A percentile compares a stretch with the other conserved stretches of the same genome.
phyloP scores from a whole-genome alignment of 2,797 vertebrate genomes.

The Enteromius anoplus region DNA sequence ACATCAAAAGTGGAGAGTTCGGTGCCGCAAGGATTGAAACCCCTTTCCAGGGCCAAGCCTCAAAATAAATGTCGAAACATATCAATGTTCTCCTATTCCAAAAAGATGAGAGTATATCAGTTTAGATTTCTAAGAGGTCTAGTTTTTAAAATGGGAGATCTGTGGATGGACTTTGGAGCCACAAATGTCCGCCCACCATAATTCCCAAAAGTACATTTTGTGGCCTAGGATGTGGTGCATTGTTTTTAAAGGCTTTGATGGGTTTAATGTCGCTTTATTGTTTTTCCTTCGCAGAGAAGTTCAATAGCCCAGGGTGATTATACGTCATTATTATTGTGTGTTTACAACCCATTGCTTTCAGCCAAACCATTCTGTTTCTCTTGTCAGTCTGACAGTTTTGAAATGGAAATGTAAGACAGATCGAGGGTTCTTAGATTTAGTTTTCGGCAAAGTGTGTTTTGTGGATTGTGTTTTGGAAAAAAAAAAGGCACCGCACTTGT shows the following conservation, averaged over 20 bases:
- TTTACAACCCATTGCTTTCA: constrained; percentile 63
- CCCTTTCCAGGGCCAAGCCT: constrained; percentile 64
- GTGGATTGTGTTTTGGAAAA: constrained; percentile 53
- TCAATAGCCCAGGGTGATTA: constrained; percentile 52
- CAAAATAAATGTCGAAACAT: constrained; percentile 76
- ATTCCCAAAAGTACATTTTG: constrained; percentile 42
- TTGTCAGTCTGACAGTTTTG: constrained; percentile 60
- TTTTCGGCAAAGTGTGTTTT: constrained; percentile 72
- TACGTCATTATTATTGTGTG: constrained; percentile 50
- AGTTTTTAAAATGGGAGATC: constrained; percentile 71
- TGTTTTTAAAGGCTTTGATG: constrained; percentile 63
- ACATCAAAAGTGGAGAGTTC: constrained; percentile 49
- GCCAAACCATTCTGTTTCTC: constrained; percentile 64
- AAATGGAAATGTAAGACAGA: constrained; percentile 58
- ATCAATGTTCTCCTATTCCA: constrained; percentile 72
- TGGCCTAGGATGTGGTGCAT: constrained; percentile 76
- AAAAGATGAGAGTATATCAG: constrained; percentile 59
- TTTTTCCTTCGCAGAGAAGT: constrained; percentile 66
- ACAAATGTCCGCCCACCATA: constrained; percentile 17
- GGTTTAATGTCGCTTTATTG: constrained; percentile 59
- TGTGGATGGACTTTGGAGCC: constrained; percentile 54
- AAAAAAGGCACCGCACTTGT: constrained; percentile 45
- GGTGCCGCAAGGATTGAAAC: constrained; percentile 55
- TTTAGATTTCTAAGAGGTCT: constrained; percentile 71
- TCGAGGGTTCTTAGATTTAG: constrained; percentile 70